Evolutionary conservation across 1,140 invertebrate genomes (phyloP), one percentile per base, ranked within the genome.

Genomic region (Drosophila nigrodunni): DNA sequence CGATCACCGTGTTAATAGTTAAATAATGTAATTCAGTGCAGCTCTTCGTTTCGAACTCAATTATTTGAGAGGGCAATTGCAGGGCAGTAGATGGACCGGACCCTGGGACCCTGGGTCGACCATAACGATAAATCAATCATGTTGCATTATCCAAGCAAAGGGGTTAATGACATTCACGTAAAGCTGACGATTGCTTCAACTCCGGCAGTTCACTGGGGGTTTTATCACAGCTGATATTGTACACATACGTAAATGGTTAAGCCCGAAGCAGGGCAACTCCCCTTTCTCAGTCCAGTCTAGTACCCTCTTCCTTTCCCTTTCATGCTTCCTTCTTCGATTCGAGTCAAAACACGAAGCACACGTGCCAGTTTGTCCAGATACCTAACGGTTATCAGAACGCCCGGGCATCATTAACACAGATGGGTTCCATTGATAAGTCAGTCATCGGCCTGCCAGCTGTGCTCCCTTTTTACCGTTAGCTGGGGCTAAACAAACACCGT

Each of bases 351-450:
- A 52, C 35, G 11, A 8, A 41, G 61, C 49, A 55, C 62, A 65
- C 62, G 62, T 65, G 62, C 41, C 39, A 11, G 47, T 52, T 3
- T 13, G 61, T 21, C 21, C n/a, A 55, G 50, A 55, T 44, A 65
- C 58, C 58, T 62, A 62, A 70, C 72, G 50, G 58, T 69, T 74
- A 74, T 69, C 64, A 61, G 15, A 74, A 54, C 74, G 60, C 76
- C 66, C 47, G 30, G 73, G 73, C 61, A 71, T 76, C 76, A 78
- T 78, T 78, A 78, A 71, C 76, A 76, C 76, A 78, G 76, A 78
- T 78, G 76, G 76, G 76, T 58, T 57, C 60, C 73, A 66, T 65
- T 72, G 76, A 78, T 78, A 78, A 78, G 66, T 66, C 66, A 30
- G 61, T 49, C 60, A 41, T 43, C 58, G 57, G 49, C 30, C 70